Evolutionary conservation across 2,888 invertebrate genomes (phyloP), one percentile per base, ranked within the genome.

Genomic region (Cheilosia urbana): DNA sequence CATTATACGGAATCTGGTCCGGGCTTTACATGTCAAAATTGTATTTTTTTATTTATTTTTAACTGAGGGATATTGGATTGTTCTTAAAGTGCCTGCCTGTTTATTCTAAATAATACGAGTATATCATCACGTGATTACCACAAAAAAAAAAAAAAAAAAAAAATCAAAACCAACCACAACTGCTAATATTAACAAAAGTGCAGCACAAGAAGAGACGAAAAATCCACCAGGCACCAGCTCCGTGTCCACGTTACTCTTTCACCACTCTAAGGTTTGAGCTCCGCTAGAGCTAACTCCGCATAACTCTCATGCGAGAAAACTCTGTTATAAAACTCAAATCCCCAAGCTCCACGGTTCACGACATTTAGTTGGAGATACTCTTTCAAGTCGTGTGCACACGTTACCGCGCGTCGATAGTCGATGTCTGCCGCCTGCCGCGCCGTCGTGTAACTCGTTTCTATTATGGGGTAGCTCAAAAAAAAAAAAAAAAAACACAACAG

Each of bases 311-410:
- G 84, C 84, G 84, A 84, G 73, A 76, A 63, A 76, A 63, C 40
- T 60, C 51, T 55, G n/a, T 21, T 40, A 24, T 21, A 37, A 63
- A 65, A 63, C 13, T 51, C 11, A 71, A 77, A 49, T 55, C 53
- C 30, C 13, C 37, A 49, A 37, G 66, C 65, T 65, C 62, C 62
- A 57, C 58, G 30, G 37, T 65, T 77, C 82, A 77, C 77, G 77
- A 77, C 53, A 72, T 78, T 84, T 80, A 84, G 84, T 84, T 60
- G 51, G 62, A 84, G 63, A 75, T 75, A 79, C 69, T 84, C 84
- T 69, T 75, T 66, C 84, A 84, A 80, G 63, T 65, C 65, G 75
- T 55, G 60, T 68, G 75, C 75, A 84, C 80, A 84, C 63, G 73
- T 47, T 63, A 58, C 63, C 76, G 76, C 45, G 63, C 55, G 73